These are phyloP conservation scores for Drosophila nikananu DNA, from an alignment of 1,140 invertebrate species.

Conservation along the genomic window DNA sequence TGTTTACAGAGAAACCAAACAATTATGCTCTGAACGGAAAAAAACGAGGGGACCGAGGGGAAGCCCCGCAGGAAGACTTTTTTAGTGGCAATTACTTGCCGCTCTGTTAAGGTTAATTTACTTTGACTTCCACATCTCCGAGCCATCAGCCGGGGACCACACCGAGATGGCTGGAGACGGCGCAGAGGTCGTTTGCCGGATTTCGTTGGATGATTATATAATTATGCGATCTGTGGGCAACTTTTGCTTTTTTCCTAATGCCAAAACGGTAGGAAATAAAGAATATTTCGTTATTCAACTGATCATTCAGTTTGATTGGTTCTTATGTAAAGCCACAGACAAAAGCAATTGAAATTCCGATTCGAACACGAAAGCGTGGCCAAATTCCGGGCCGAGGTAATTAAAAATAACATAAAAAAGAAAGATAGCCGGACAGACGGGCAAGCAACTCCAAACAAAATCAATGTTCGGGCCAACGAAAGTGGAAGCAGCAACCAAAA, in stretches of 20 bases:
- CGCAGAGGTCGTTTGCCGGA: constrained; percentile 36
- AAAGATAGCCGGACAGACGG: constrained; percentile 11
- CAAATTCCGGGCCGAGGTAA: constrained; percentile 42
- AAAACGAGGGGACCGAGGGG: background rate
- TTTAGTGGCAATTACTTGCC: constrained; percentile 60
- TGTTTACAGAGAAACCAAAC: constrained; percentile 77
- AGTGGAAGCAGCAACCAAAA: constrained; percentile 34
- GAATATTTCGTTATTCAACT: constrained; percentile 33
- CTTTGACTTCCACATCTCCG: constrained; percentile 39
- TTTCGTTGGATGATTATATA: constrained; percentile 52
- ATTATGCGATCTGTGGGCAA: constrained; percentile 37
- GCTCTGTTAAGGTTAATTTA: constrained; percentile 51
- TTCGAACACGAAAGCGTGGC: constrained; percentile 66
- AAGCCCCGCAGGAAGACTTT: constrained; percentile 35
- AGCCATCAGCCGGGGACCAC: constrained; percentile 48
- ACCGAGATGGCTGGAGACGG: constrained; percentile 35
- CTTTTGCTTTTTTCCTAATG: constrained; percentile 45
- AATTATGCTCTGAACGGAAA: constrained; percentile 30
- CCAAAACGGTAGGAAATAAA: constrained; percentile 25
- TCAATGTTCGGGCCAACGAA: constrained; percentile 46
- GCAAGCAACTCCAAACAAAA: constrained; percentile 48
- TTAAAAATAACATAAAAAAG: constrained; percentile 38
- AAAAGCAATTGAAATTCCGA: constrained; percentile 63
- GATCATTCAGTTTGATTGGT: constrained; percentile 48
- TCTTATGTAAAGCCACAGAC: constrained; percentile 49